Conservation (phyloP, 2,113 vertebrate species). For the Elephantulus edwardii region DNA sequence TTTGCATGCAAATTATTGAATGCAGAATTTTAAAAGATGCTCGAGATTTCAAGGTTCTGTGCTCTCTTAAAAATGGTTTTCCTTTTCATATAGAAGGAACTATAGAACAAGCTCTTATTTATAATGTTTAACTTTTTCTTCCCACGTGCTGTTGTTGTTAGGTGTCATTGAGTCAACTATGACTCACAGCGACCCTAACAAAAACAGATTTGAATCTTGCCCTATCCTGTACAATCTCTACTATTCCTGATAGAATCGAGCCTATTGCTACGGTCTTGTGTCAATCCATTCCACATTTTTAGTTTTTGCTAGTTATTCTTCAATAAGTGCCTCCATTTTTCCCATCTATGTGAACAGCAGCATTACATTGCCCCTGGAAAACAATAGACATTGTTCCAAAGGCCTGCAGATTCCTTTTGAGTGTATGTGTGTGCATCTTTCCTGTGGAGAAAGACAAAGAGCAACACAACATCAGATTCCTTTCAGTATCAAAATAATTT, state of each 20-base stretch:
- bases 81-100: background rate
- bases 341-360: background rate
- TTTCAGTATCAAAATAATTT: background rate
- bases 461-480: background rate
- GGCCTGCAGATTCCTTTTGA: background rate
- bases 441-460: background rate
- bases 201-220: no score
- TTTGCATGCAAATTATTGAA: constrained; percentile 34
- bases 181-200: no score
- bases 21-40: constrained; percentile 36
- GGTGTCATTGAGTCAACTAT: no score
- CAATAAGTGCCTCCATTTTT: background rate
- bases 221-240: no score
- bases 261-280: no score
- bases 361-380: background rate
- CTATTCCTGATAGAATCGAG: no score
- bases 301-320: background rate
- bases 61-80: constrained; percentile 43
- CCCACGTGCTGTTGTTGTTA: background rate
- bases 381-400: background rate
- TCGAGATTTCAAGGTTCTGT: background rate
- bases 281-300: background rate
- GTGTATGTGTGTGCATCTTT: background rate
- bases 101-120: background rate
- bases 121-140: background rate